phyloP scores from a whole-genome alignment of 2,888 invertebrate species.

The Tachystola acroxantha region DNA sequence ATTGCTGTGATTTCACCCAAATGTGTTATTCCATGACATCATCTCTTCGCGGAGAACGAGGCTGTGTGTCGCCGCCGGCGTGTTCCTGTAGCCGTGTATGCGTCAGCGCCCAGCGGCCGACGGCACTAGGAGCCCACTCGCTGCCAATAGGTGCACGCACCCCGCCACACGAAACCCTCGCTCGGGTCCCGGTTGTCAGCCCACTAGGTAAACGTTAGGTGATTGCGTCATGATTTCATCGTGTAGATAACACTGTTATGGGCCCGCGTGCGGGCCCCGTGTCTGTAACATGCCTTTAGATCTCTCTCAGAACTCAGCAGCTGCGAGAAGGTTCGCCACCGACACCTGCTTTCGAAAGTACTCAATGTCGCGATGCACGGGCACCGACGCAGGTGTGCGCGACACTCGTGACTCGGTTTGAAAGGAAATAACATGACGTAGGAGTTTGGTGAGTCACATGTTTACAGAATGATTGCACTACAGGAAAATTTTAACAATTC shows the following conservation, averaged over 20 bases:
- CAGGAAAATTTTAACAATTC: not conserved
- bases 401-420: conserved; percentile 6
- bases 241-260: conserved; percentile 30
- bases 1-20: conserved; percentile 63
- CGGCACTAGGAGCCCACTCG: no score
- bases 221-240: conserved; percentile 47
- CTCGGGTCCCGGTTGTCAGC: conserved; percentile 66
- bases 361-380: conserved; percentile 10
- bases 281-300: conserved; percentile 63
- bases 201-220: conserved; percentile 73
- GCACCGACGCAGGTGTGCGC: conserved; percentile 7
- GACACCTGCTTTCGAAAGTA: conserved; percentile 15
- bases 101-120: conserved; percentile 30
- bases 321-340: conserved; percentile 18
- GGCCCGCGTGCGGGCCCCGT: conserved; percentile 43
- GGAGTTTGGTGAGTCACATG: conserved; percentile 18
- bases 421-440: conserved; percentile 10
- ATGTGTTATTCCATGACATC: conserved; percentile 77
- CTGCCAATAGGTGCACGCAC: conserved; percentile 36
- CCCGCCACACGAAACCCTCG: conserved; percentile 29
- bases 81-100: conserved; percentile 38
- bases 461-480: conserved; percentile 6
- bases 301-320: conserved; percentile 47
- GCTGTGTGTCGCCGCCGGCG: conserved; percentile 44
- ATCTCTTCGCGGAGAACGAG: conserved; percentile 48